phyloP scores from a whole-genome alignment of 1,140 invertebrate genomes.

The Acromyrmex heyeri region DNA sequence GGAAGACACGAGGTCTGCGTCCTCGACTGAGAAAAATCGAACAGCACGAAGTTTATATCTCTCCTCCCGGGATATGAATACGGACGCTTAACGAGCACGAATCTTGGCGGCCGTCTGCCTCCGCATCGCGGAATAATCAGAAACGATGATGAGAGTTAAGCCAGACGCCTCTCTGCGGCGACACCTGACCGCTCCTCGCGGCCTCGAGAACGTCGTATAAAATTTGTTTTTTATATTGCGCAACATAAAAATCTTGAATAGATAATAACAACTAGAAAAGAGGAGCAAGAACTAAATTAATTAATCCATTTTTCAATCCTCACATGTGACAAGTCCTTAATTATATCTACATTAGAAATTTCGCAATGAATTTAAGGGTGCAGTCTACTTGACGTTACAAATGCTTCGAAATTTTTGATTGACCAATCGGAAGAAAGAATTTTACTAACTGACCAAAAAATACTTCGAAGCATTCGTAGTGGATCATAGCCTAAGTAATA shows the following conservation, averaged over 20 bases:
- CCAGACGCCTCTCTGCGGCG: not conserved
- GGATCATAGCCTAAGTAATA: too few species aligned
- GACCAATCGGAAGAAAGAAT: too few species aligned
- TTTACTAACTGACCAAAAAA: too few species aligned
- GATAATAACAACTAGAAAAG: not conserved
- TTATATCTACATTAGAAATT: too few species aligned
- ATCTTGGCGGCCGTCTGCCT: slow-evolving; percentile 25
- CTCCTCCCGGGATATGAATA: slow-evolving; percentile 13
- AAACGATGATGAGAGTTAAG: slow-evolving; percentile 39
- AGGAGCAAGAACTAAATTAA: not conserved
- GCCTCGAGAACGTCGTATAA: slow-evolving; percentile 12
- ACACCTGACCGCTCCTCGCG: not conserved
- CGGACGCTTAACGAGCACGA: slow-evolving; percentile 38
- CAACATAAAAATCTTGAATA: not conserved
- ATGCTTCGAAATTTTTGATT: too few species aligned
- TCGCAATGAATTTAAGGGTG: too few species aligned
- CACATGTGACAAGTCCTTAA: too few species aligned
- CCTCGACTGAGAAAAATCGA: slow-evolving; percentile 24
- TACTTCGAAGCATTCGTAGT: too few species aligned
- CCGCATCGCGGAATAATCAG: slow-evolving; percentile 39
- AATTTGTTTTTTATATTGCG: slow-evolving; percentile 20
- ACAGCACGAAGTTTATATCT: slow-evolving; percentile 20
- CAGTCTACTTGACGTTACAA: too few species aligned
- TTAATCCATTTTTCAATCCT: not conserved
- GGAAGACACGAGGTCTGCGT: not conserved